These are phyloP conservation scores for Scleropages formosus DNA, from an alignment of 2,797 vertebrate species.

Conservation along the genomic window DNA sequence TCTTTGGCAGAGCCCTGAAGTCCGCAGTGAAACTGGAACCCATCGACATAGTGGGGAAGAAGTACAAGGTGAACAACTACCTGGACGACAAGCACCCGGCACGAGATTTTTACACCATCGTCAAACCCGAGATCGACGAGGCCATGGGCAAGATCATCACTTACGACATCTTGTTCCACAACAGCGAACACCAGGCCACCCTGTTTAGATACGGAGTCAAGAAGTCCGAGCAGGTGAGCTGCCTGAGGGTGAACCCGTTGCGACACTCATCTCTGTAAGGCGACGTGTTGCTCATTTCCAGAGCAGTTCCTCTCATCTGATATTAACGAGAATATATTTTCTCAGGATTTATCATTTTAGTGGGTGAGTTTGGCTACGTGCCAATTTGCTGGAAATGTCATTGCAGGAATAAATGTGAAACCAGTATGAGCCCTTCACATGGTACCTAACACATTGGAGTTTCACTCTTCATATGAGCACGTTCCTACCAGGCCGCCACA, in stretches of 20 bases:
- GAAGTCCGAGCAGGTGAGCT: conserved; percentile 67
- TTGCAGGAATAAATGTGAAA: too few relatives aligned
- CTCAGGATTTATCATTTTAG: not conserved
- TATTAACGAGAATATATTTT: not conserved
- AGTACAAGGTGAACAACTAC: conserved; percentile 72
- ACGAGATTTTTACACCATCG: conserved; percentile 63
- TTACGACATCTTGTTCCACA: conserved; percentile 75
- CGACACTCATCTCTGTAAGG: too few relatives aligned
- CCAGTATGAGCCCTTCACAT: too few relatives aligned
- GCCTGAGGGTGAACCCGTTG: not conserved
- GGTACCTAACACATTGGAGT: not conserved
- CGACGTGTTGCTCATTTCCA: not conserved
- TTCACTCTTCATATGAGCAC: not conserved
- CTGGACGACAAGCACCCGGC: conserved; percentile 57
- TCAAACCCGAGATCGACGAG: conserved; percentile 69
- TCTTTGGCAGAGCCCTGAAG: conserved; percentile 69
- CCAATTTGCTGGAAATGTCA: too few relatives aligned
- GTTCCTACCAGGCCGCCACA: too few relatives aligned
- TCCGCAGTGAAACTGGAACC: conserved; percentile 72
- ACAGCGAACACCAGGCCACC: conserved; percentile 77
- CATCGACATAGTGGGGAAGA: conserved; percentile 60
- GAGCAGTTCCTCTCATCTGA: not conserved
- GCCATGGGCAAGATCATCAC: conserved; percentile 64
- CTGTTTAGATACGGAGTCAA: conserved; percentile 71
- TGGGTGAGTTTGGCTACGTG: not conserved